These are phyloP conservation scores for Corythaixoides concolor DNA, from an alignment of 2,113 vertebrate species.

Conservation along the genomic window DNA sequence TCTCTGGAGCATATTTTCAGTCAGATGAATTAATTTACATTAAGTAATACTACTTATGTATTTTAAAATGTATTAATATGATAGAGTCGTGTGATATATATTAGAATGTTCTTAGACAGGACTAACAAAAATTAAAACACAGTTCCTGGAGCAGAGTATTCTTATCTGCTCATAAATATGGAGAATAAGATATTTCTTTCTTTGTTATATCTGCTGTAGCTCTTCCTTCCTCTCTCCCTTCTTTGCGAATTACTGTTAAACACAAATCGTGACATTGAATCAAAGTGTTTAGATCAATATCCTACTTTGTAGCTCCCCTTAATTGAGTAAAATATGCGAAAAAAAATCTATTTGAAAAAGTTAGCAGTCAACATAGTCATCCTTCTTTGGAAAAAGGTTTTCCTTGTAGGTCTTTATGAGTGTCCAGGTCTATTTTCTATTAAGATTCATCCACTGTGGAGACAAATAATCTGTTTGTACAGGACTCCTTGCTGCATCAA, in stretches of 20 bases:
- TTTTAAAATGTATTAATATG: neutral
- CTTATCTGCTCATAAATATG: neutral
- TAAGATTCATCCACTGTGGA: neutral
- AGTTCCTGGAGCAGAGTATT: neutral
- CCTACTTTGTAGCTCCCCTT: neutral
- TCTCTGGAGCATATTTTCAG: neutral
- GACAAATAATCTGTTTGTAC: neutral
- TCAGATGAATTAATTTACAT: neutral
- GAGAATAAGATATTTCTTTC: neutral
- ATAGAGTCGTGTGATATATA: neutral
- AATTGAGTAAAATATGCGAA: neutral
- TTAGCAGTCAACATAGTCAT: neutral
- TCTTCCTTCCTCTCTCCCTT: neutral
- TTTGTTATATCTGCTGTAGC: neutral
- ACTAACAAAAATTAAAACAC: neutral
- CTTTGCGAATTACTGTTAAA: neutral
- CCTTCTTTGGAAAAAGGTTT: neutral
- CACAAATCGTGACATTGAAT: neutral
- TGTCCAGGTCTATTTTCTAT: neutral
- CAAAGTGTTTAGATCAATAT: neutral
- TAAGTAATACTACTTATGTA: neutral
- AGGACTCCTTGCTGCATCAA: neutral
- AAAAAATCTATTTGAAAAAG: neutral
- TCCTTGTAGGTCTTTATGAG: neutral
- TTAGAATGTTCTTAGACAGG: neutral